Conservation (phyloP, 1,140 invertebrate genomes). For the Drosophila suzukii region DNA sequence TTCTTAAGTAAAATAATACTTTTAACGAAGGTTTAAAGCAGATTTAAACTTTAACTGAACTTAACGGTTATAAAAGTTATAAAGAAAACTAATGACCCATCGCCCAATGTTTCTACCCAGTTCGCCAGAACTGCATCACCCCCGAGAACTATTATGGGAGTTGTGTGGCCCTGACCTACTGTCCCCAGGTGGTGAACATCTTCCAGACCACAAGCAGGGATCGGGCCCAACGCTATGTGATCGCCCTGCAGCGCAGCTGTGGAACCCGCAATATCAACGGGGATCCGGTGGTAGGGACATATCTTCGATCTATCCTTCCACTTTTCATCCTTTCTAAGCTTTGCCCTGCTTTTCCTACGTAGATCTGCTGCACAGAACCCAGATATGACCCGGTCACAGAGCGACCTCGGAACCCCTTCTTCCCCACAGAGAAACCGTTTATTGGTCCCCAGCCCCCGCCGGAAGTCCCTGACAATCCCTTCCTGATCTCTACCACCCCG, state of each 20-base stretch:
- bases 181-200: constrained; percentile 69
- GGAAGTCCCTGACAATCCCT: constrained; percentile 43
- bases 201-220: constrained; percentile 55
- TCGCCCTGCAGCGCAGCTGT: constrained; percentile 69
- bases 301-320: neutral
- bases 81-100: neutral
- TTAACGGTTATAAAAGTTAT: neutral
- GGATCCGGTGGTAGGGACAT: constrained; percentile 74
- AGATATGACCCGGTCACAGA: constrained; percentile 53
- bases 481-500: constrained; percentile 10
- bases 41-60: neutral
- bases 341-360: constrained; percentile 9
- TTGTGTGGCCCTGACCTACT: constrained; percentile 70
- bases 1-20: no score
- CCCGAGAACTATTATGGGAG: constrained; percentile 77
- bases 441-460: constrained; percentile 24
- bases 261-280: constrained; percentile 68
- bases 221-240: constrained; percentile 65
- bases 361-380: constrained; percentile 76
- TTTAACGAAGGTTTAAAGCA: no score
- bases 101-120: constrained; percentile 20
- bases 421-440: constrained; percentile 45
- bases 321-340: constrained; percentile 33
- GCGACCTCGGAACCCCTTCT: constrained; percentile 60
- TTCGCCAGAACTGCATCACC: constrained; percentile 70